Percentiles rank a stretch among this genome's conserved stretches.
Evolutionary conservation across 2,888 invertebrate species (phyloP).

Genomic region (Hetaerina titia): DNA sequence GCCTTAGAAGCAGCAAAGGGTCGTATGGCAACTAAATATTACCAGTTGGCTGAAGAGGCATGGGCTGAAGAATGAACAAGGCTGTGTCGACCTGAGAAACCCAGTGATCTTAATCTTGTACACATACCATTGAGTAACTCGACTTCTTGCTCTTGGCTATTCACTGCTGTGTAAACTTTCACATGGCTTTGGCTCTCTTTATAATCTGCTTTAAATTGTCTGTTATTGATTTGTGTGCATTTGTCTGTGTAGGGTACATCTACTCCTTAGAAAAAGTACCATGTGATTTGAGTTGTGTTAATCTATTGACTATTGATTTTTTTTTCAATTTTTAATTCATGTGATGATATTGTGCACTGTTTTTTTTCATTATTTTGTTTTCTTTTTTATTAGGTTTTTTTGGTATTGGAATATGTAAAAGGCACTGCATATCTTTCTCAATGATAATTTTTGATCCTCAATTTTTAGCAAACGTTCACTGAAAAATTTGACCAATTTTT

Average conservation of each 20-base stretch:
- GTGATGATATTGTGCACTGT: background rate
- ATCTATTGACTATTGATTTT: background rate
- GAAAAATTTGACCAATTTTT: background rate
- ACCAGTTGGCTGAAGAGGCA: conserved; percentile 77
- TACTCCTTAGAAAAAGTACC: background rate
- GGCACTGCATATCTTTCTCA: conserved; percentile 5
- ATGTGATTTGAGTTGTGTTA: background rate
- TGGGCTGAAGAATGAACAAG: conserved; percentile 50
- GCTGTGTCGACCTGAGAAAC: background rate
- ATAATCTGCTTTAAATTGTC: background rate
- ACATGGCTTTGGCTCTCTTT: background rate
- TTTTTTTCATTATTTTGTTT: background rate
- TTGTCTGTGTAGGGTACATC: background rate
- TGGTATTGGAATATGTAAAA: background rate
- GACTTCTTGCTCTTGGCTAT: background rate
- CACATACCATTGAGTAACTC: background rate
- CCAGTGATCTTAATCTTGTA: background rate
- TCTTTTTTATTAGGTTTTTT: background rate
- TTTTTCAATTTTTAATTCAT: background rate
- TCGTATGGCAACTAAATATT: conserved; percentile 79
- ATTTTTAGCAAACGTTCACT: background rate
- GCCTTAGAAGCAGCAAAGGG: conserved; percentile 80
- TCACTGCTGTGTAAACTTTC: background rate
- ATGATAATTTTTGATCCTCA: background rate
- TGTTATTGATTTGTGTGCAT: conserved; percentile 5